Conservation (phyloP, 2,888 invertebrate species). For the Dichetophora obliterata region DNA sequence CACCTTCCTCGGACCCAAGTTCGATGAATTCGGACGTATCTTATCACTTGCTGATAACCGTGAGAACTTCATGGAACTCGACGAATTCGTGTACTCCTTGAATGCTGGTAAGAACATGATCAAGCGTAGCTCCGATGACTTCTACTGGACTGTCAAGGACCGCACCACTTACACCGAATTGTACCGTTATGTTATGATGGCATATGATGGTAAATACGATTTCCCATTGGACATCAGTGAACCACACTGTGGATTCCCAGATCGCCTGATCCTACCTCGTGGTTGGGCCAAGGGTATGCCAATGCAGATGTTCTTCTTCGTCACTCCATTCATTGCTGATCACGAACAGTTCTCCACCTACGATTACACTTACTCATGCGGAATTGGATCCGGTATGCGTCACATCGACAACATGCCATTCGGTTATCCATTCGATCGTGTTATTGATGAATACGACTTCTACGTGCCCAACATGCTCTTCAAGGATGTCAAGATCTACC, state of each 20-base stretch:
- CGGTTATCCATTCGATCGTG: constrained; percentile 81
- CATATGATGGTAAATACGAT: constrained; percentile 68
- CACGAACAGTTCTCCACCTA: constrained; percentile 66
- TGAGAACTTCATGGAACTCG: constrained; percentile 75
- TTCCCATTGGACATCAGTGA: constrained; percentile 69
- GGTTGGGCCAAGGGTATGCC: constrained; percentile 75
- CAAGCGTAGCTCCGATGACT: constrained; percentile 55
- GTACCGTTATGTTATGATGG: constrained; percentile 70
- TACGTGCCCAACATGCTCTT: constrained; percentile 30
- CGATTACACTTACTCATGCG: constrained; percentile 70
- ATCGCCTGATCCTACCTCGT: constrained; percentile 75
- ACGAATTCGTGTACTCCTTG: constrained; percentile 74
- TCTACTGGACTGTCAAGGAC: constrained; percentile 72
- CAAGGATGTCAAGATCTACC: constrained; percentile 61
- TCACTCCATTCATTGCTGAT: constrained; percentile 69
- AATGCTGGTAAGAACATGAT: constrained; percentile 69
- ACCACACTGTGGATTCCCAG: constrained; percentile 73
- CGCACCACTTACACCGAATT: constrained; percentile 68
- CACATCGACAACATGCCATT: constrained; percentile 74
- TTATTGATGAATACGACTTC: constrained; percentile 72
- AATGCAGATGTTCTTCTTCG: constrained; percentile 74
- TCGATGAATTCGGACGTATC: constrained; percentile 71
- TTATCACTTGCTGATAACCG: constrained; percentile 73
- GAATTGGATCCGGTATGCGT: constrained; percentile 71
- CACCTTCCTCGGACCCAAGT: constrained; percentile 79